Percentiles rank a stretch among this genome's conserved stretches.
phyloP scores from a whole-genome alignment of 2,797 vertebrate species.

The Hemibagrus guttatus region DNA sequence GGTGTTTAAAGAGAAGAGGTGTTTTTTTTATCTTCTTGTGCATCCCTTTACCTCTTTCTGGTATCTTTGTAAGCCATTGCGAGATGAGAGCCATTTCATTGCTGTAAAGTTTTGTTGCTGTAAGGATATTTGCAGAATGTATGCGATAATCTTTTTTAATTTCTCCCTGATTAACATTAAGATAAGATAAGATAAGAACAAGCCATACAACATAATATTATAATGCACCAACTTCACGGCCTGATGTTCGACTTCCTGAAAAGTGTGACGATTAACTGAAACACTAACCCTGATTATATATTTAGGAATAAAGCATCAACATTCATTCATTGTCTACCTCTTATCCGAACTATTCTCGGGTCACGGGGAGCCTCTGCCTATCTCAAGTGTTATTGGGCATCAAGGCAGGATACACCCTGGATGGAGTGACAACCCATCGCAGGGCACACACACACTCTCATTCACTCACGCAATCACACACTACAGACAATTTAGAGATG shows the following conservation, averaged over 20 bases:
- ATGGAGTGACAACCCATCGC: too few species aligned
- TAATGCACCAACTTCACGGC: neutral
- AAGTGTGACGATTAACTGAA: neutral
- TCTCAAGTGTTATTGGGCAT: too few species aligned
- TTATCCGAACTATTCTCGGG: too few species aligned
- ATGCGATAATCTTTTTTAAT: neutral
- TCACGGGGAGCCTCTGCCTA: too few species aligned
- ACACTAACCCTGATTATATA: neutral
- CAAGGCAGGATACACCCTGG: too few species aligned
- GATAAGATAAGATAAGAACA: neutral
- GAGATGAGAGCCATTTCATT: neutral
- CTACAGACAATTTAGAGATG: too few species aligned
- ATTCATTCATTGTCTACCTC: too few species aligned
- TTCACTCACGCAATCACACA: too few species aligned
- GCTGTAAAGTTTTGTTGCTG: too few species aligned
- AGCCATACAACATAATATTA: neutral
- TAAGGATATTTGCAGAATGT: neutral
- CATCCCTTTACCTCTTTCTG: conserved; percentile 30
- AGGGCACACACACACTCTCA: too few species aligned
- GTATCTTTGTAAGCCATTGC: neutral
- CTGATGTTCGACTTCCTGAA: neutral
- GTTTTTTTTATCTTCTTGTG: too few species aligned
- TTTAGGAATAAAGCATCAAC: neutral
- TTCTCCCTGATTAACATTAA: neutral
- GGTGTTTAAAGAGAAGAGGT: conserved; percentile 60